phyloP scores from a whole-genome alignment of 1,140 invertebrate genomes.

The Campodea augens region DNA sequence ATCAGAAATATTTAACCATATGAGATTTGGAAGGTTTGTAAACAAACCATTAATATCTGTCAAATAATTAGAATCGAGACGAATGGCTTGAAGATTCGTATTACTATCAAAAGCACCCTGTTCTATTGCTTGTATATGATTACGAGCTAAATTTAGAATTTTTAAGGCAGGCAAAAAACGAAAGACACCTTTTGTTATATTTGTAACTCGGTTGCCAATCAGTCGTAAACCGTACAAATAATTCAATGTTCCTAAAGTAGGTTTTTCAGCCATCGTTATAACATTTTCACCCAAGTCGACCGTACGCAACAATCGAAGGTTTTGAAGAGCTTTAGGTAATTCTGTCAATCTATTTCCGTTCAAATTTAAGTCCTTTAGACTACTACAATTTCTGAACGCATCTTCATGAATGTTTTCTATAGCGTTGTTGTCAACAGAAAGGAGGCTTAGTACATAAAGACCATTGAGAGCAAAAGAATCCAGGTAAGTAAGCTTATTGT shows the following conservation, averaged over 20 bases:
- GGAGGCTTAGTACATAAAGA: constrained; percentile 49
- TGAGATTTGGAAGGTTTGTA: constrained; percentile 53
- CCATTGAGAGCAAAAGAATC: constrained; percentile 58
- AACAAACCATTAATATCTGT: constrained; percentile 70
- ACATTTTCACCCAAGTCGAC: constrained; percentile 63
- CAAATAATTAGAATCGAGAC: constrained; percentile 66
- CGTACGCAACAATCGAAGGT: constrained; percentile 51
- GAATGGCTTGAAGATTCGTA: constrained; percentile 57
- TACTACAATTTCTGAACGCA: constrained; percentile 58
- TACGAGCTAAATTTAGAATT: constrained; percentile 72
- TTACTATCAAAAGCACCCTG: constrained; percentile 62
- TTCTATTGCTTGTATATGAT: constrained; percentile 59
- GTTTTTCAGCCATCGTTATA: constrained; percentile 50
- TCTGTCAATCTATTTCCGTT: constrained; percentile 53
- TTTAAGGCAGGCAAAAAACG: constrained; percentile 59
- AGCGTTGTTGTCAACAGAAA: constrained; percentile 61
- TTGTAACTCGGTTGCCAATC: constrained; percentile 72
- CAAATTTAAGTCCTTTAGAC: constrained; percentile 58
- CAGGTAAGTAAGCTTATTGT: constrained; percentile 54
- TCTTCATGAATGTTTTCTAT: constrained; percentile 53
- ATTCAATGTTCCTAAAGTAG: constrained; percentile 59
- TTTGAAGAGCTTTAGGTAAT: constrained; percentile 51
- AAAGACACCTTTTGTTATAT: constrained; percentile 61
- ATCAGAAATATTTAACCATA: constrained; percentile 80
- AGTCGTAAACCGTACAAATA: constrained; percentile 60